Base-by-base conservation (phyloP, 2,888 invertebrate species). In the Synanthedon formicaeformis region DNA sequence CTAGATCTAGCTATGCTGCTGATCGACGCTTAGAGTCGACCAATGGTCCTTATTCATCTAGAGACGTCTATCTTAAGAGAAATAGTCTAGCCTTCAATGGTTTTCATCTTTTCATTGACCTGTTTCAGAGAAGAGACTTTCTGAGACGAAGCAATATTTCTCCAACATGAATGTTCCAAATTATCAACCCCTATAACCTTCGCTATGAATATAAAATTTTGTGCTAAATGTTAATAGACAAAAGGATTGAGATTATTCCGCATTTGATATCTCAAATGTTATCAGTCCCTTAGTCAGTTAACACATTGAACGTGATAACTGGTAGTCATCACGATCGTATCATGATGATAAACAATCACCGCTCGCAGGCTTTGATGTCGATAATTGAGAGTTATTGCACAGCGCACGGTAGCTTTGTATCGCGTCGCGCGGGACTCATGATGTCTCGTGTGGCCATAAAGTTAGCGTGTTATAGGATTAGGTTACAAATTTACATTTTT, bases 331-430 rank as follows among this genome's bases (percentile, higher is more conserved):
- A 50, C 27, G 50, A 50, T 23, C 27, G 50, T 50, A 27, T 27
- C 50, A n/a, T 4, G 23, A 50, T 12, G 10, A 50, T 27, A n/a
- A 50, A 58, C 53, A 52, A 56, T 55, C 53, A 55, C 52, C 57
- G 56, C 49, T 53, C 41, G 11, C 40, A 14, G 49, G 60, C 61
- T 66, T 64, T 63, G 64, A 62, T 58, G 62, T 60, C 60, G 62
- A 62, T 64, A 62, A 66, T 67, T 67, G 67, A 64, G 61, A 68
- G 63, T 69, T 68, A 68, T 67, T 57, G 64, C 59, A 45, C 57
- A 54, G 58, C 57, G 59, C 56, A 60, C 59, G 52, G 61, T 60
- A 61, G 62, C 57, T 34, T 55, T 57, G 53, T 53, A 50, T 63
- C 56, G 56, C 56, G 57, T 54, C 54, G 54, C 57, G 56, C 58